Evolutionary conservation across 2,113 vertebrate species (phyloP).

Genomic region (Semnopithecus entellus): DNA sequence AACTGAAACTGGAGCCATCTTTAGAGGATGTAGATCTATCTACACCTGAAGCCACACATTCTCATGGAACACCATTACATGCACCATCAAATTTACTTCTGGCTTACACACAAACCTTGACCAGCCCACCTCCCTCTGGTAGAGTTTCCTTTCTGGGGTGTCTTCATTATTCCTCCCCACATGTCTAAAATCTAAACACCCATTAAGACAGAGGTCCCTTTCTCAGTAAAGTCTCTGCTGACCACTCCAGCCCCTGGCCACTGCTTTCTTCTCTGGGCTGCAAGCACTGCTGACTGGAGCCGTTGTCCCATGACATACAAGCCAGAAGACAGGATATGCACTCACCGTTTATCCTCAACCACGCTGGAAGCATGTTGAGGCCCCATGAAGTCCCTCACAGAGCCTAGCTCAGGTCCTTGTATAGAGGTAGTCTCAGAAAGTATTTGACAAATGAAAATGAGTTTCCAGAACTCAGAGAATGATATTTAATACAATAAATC

Average conservation of each 20-base stretch:
- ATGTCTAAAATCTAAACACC: neutral
- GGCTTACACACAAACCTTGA: neutral
- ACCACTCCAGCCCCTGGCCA: neutral
- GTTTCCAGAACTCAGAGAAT: neutral
- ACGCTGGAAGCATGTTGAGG: neutral
- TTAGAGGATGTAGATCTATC: neutral
- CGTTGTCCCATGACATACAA: accelerated
- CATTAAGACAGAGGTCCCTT: neutral
- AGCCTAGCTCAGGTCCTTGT: neutral
- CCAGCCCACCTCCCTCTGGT: neutral
- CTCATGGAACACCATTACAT: neutral
- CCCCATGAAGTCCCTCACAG: neutral
- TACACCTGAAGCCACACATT: accelerated
- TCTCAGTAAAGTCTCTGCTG: neutral
- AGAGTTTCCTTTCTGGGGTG: neutral
- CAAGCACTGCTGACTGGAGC: neutral
- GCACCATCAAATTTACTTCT: neutral
- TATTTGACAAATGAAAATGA: neutral
- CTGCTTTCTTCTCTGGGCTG: neutral
- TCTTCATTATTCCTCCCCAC: neutral
- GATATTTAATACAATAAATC: neutral
- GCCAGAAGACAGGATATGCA: accelerated
- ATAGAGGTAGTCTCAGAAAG: neutral
- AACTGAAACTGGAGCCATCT: neutral
- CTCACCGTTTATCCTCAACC: accelerated